phyloP scores from a whole-genome alignment of 2,113 vertebrate species.

The Cnemophilus loriae region DNA sequence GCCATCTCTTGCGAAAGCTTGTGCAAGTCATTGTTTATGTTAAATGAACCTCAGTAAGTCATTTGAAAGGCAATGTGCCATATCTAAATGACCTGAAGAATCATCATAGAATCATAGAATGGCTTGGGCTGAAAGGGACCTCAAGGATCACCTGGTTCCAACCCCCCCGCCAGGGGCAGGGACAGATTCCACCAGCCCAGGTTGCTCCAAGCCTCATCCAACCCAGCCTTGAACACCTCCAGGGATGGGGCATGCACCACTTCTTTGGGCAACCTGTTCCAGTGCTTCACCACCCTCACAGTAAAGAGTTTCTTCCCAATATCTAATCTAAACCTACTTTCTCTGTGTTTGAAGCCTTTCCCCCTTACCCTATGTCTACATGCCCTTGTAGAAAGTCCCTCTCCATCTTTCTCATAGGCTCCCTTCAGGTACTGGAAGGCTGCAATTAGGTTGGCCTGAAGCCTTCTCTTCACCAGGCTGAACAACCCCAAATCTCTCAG shows the following conservation, averaged over 20 bases:
- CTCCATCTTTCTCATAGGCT: too few relatives aligned
- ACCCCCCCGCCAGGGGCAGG: not conserved
- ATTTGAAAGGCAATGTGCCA: not conserved
- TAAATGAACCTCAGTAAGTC: not conserved
- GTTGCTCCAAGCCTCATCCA: not conserved
- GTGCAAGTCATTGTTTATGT: not conserved
- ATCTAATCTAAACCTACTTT: not conserved
- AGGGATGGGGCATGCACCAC: not conserved
- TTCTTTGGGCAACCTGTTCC: not conserved
- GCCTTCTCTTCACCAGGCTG: not conserved
- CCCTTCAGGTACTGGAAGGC: not conserved
- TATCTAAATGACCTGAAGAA: not conserved
- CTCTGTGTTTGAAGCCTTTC: not conserved
- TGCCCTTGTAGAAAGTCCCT: not conserved
- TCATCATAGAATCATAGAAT: not conserved
- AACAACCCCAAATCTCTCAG: not conserved
- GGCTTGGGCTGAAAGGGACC: not conserved
- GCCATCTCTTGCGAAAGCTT: not conserved
- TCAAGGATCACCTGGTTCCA: not conserved
- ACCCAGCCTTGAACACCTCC: not conserved
- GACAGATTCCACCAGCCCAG: not conserved
- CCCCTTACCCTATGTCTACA: not conserved
- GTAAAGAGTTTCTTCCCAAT: not conserved
- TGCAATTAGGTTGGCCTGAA: rapidly evolving
- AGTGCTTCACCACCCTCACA: not conserved